Percentiles rank a stretch among this genome's conserved stretches.
These are phyloP conservation scores for Pollimyrus isidori DNA, from an alignment of 2,113 vertebrate genomes.

Conservation along the genomic window DNA sequence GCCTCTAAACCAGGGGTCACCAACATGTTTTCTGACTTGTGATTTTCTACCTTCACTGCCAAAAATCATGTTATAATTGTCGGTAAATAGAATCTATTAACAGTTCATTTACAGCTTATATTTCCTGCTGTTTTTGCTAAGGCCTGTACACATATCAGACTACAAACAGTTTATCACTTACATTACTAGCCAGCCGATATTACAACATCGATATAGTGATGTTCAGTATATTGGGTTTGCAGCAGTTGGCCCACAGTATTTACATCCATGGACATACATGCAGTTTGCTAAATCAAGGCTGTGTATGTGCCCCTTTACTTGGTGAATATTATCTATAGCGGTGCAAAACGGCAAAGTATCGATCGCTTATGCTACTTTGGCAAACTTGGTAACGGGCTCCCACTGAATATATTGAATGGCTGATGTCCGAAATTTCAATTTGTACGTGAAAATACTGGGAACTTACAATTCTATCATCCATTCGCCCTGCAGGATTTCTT, in stretches of 20 bases:
- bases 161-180: neutral
- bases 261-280: neutral
- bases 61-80: neutral
- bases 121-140: neutral
- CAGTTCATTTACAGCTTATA: neutral
- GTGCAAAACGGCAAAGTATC: neutral
- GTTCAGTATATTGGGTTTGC: neutral
- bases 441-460: neutral
- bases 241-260: neutral
- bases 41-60: neutral
- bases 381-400: neutral
- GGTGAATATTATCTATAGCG: neutral
- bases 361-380: neutral
- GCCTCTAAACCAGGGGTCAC: too few species aligned
- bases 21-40: neutral
- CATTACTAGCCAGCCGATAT: neutral
- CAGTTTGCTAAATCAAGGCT: neutral
- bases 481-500: constrained; percentile 78
- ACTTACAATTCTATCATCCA: constrained; percentile 99
- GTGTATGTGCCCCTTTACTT: neutral
- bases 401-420: neutral
- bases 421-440: neutral
- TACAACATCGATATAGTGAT: neutral
- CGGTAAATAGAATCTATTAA: neutral
- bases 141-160: neutral